A percentile compares a stretch with the other conserved stretches of the same genome.
Evolutionary conservation across 2,113 vertebrate genomes (phyloP).

Genomic region (Clarias batrachus): DNA sequence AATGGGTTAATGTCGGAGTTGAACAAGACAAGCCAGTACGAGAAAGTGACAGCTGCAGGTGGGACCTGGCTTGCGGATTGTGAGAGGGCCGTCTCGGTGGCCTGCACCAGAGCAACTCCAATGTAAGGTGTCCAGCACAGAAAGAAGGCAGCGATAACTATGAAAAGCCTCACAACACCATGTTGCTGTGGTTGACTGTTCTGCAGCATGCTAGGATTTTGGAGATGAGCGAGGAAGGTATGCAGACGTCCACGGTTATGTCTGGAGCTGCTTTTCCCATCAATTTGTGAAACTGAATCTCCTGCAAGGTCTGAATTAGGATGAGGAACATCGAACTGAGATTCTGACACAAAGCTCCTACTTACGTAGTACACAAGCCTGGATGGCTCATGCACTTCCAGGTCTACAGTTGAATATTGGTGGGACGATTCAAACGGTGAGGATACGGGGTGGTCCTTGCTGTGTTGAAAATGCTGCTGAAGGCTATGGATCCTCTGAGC

Average conservation of each 20-base stretch:
- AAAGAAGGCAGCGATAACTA: slow-evolving; percentile 76
- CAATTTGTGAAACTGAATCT: slow-evolving; percentile 33
- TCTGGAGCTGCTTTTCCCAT: slow-evolving; percentile 25
- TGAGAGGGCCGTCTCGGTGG: slow-evolving; percentile 68
- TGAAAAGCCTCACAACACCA: slow-evolving; percentile 72
- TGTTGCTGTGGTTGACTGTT: slow-evolving; percentile 53
- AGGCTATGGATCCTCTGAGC: slow-evolving; percentile 73
- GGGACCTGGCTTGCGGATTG: slow-evolving; percentile 66
- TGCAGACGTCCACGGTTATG: slow-evolving; percentile 50
- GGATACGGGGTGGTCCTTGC: slow-evolving; percentile 42
- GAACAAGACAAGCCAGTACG: slow-evolving; percentile 76
- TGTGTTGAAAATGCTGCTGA: slow-evolving; percentile 72
- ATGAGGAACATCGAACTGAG: slow-evolving; percentile 29
- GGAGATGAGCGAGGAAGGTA: slow-evolving; percentile 60
- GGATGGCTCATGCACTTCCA: slow-evolving; percentile 60
- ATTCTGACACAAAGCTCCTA: slow-evolving; percentile 65
- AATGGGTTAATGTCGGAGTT: slow-evolving; percentile 81
- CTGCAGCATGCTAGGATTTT: slow-evolving; percentile 43
- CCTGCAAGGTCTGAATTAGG: slow-evolving; percentile 6
- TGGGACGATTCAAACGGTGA: slow-evolving; percentile 16
- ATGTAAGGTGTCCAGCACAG: slow-evolving; percentile 79
- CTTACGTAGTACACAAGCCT: slow-evolving; percentile 70
- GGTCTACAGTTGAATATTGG: slow-evolving; percentile 22
- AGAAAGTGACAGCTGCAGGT: slow-evolving; percentile 68
- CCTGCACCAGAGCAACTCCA: slow-evolving; percentile 70